Percentiles rank a stretch among this genome's conserved stretches.
Evolutionary conservation across 2,113 vertebrate genomes (phyloP).

Genomic region (Orcinus orca): DNA sequence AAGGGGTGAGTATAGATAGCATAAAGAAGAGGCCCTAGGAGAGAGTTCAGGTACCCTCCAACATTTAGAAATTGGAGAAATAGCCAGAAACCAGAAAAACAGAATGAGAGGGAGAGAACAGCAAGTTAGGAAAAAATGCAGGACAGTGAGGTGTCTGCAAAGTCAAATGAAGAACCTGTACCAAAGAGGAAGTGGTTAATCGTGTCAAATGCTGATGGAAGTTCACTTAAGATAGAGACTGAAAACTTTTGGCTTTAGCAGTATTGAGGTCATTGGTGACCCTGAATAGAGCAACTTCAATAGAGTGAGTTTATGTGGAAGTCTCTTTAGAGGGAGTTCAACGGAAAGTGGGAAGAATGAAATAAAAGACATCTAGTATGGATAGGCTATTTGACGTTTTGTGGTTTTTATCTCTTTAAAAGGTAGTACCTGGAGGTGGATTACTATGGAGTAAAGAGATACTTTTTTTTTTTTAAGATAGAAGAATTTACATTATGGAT

Average conservation of each 20-base stretch:
- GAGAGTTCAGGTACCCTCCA: background rate
- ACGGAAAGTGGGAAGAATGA: background rate
- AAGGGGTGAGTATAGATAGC: background rate
- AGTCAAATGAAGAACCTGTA: background rate
- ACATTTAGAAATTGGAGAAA: background rate
- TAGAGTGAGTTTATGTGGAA: background rate
- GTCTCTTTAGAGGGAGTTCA: background rate
- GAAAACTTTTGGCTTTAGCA: background rate
- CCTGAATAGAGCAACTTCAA: background rate
- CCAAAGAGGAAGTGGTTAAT: background rate
- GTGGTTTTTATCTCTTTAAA: background rate
- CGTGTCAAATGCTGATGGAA: background rate
- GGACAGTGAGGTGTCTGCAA: no score
- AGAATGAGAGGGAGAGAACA: background rate
- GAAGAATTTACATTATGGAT: background rate
- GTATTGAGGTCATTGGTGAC: background rate
- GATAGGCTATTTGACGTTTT: background rate
- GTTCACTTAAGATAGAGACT: background rate
- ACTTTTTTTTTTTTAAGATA: background rate
- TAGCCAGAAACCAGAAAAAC: background rate
- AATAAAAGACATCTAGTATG: background rate
- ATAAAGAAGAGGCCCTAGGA: background rate
- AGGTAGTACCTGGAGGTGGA: background rate
- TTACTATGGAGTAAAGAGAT: background rate
- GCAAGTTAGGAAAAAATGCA: background rate